Conservation (phyloP, 1,140 invertebrate species). For the Mamestra configurata region DNA sequence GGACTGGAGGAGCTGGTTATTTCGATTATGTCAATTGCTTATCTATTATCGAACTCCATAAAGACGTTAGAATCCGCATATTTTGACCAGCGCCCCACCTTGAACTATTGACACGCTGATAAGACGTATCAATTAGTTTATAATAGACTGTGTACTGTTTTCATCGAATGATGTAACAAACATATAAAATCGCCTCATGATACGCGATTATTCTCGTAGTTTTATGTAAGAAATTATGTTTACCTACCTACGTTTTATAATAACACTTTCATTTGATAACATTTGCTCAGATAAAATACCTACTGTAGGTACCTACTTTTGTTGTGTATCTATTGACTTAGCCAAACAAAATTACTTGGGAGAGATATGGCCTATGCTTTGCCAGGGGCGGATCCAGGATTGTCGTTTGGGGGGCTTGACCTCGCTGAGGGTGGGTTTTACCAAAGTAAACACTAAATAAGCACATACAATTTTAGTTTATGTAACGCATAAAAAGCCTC, state of each 20-base stretch:
- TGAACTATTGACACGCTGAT: constrained; percentile 21
- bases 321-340: no score
- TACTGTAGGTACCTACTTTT: neutral
- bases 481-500: no score
- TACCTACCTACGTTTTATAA: neutral
- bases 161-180: constrained; percentile 51
- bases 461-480: no score
- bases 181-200: constrained; percentile 3
- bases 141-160: constrained; percentile 53
- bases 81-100: neutral
- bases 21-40: no score
- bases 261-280: constrained; percentile 19
- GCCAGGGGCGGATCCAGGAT: no score
- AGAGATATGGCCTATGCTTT: no score
- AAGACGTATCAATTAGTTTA: neutral
- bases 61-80: neutral
- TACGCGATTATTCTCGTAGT: constrained; percentile 16
- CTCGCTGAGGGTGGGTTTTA: no score
- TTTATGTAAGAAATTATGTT: neutral
- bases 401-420: no score
- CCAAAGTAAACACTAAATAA: no score
- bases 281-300: neutral
- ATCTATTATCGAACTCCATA: neutral
- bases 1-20: no score
- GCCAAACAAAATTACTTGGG: no score